phyloP scores from a whole-genome alignment of 2,888 invertebrate species.

The Eupithecia vulgata region DNA sequence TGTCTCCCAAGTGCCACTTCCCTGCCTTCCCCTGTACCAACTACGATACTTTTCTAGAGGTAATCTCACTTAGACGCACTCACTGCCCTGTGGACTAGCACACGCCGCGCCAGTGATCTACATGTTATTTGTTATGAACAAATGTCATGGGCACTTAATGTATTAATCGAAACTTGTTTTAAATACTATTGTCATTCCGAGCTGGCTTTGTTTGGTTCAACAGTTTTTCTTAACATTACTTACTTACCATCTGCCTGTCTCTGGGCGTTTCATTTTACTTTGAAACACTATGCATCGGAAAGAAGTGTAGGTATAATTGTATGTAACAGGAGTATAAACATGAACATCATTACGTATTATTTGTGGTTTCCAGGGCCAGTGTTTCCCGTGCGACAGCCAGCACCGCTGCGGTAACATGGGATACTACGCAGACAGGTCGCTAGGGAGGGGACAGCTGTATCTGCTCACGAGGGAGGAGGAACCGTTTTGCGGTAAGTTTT shows the following conservation, averaged over 20 bases:
- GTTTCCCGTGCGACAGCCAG: constrained; percentile 80
- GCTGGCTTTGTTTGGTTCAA: background rate
- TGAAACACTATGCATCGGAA: background rate
- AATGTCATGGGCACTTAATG: too few species aligned
- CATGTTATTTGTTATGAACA: too few species aligned
- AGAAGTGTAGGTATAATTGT: background rate
- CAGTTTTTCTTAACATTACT: background rate
- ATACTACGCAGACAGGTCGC: constrained; percentile 94
- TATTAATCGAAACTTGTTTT: too few species aligned
- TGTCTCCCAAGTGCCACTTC: constrained; percentile 95
- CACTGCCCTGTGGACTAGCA: too few species aligned
- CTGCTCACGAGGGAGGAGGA: constrained; percentile 94
- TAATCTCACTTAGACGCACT: constrained; percentile 41
- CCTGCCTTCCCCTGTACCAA: constrained; percentile 94
- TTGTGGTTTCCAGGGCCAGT: constrained; percentile 67
- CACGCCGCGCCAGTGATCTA: too few species aligned
- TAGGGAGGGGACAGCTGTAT: constrained; percentile 93
- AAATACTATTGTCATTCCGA: background rate
- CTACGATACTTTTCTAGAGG: constrained; percentile 91
- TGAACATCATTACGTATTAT: background rate
- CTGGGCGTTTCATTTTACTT: background rate
- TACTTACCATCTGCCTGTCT: background rate
- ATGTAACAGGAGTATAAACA: background rate
- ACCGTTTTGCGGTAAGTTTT: constrained; percentile 91
- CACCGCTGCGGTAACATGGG: constrained; percentile 95